Evolutionary conservation across 2,888 invertebrate species (phyloP), one percentile per base, ranked within the genome.

Genomic region (Protophormia terraenovae): DNA sequence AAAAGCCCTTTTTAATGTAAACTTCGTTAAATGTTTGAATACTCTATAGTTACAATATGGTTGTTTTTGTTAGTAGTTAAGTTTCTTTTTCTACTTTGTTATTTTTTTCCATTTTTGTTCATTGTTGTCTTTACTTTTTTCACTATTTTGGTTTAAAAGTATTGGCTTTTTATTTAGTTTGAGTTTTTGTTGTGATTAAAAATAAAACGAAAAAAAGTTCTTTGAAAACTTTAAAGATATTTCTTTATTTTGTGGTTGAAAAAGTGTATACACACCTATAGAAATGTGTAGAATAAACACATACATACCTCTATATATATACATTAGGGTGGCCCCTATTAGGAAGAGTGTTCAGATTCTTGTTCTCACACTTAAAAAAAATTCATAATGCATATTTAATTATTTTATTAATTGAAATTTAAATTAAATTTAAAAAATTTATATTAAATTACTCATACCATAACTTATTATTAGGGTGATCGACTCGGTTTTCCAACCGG

Each of bases 81-180:
- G 55, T 55, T 55, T 55, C 55, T n/a, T 14, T 27, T 55, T 29
- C 27, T 27, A 19, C 19, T 19, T 27, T 14, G 14, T 55, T 27
- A 5, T 55, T 27, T 14, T 27, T n/a, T n/a, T n/a, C n/a, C n/a
- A n/a, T n/a, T n/a, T 55, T 27, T 27, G 27, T 27, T 27, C 14
- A 7, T 27, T 27, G 24, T 55, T 71, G 41, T 72, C 14, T 41
- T 58, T n/a, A n/a, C 53, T 50, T 10, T 16, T 32, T 75, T n/a
- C n/a, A n/a, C n/a, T n/a, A n/a, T 47, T 73, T 73, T 4, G 32
- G 29, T 62, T 47, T 35, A 45, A 58, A 72, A 41, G 58, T 72
- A 72, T 72, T 72, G 72, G 58, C n/a, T 41, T 60, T 71, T 72
- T 60, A 72, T 75, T 75, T 38, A 75, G 73, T 50, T 73, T 73